phyloP scores from a whole-genome alignment of 1,140 invertebrate species.

The Brachystomella parvula region DNA sequence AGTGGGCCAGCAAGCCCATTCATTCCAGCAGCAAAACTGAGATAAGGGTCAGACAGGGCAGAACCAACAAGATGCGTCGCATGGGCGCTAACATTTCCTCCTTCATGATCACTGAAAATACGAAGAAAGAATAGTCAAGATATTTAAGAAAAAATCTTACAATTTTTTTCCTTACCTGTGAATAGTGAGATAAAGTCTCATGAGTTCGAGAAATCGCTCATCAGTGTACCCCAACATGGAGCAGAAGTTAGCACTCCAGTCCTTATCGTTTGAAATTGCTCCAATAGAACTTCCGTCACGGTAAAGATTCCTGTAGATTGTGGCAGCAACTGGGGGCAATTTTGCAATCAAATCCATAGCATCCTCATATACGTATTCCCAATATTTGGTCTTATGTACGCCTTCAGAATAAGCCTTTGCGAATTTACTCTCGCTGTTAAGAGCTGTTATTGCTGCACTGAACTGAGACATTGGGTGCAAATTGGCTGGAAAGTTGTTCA shows the following conservation, averaged over 20 bases:
- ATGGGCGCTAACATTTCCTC: constrained; percentile 92
- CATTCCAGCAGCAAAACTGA: constrained; percentile 88
- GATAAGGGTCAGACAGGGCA: constrained; percentile 87
- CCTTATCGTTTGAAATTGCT: constrained; percentile 77
- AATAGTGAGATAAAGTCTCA: constrained; percentile 91
- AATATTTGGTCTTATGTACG: constrained; percentile 75
- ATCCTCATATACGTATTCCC: constrained; percentile 88
- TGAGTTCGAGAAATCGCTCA: constrained; percentile 74
- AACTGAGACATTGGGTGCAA: constrained; percentile 96
- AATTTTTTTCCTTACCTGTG: constrained; percentile 56
- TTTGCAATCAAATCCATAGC: constrained; percentile 95
- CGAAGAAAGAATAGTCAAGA: not conserved
- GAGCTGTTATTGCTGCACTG: constrained; percentile 78
- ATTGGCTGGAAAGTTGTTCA: constrained; percentile 90
- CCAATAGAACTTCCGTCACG: constrained; percentile 75
- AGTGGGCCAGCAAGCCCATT: constrained; percentile 91
- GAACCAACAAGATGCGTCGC: constrained; percentile 90
- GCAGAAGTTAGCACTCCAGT: constrained; percentile 91
- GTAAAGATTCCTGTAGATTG: constrained; percentile 87
- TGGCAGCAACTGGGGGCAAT: constrained; percentile 85
- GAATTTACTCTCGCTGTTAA: constrained; percentile 91
- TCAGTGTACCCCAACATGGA: constrained; percentile 87
- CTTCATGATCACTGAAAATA: constrained; percentile 72
- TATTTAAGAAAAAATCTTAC: not conserved
- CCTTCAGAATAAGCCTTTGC: constrained; percentile 81